Conservation (phyloP, 2,113 vertebrate genomes). For the Pelmatolapia mariae region DNA sequence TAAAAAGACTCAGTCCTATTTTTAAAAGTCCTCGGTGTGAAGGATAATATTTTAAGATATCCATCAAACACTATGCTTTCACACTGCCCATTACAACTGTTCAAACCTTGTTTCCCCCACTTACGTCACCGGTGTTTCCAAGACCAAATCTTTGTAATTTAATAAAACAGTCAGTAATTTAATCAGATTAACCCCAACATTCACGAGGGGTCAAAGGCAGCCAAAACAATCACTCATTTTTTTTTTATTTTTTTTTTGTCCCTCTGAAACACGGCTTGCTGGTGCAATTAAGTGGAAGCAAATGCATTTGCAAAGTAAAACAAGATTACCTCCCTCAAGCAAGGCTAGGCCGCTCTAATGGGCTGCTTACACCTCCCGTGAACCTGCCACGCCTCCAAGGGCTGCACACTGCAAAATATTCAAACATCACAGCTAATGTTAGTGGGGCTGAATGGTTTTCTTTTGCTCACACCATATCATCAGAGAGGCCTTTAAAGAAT, state of each 20-base stretch:
- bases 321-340: constrained; percentile 41
- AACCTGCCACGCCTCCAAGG: constrained; percentile 21
- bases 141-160: constrained; percentile 10
- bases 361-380: constrained; percentile 15
- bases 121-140: background rate
- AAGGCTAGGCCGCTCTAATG: background rate
- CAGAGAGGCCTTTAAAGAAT: background rate
- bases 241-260: background rate
- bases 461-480: background rate
- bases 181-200: constrained; percentile 30
- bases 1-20: background rate
- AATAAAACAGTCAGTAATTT: constrained; percentile 35
- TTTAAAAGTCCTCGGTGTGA: background rate
- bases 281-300: constrained; percentile 32
- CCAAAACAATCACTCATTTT: constrained; percentile 34
- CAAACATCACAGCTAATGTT: background rate
- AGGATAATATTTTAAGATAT: background rate
- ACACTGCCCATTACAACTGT: background rate
- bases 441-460: background rate
- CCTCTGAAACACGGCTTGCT: constrained; percentile 15
- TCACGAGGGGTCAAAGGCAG: constrained; percentile 21
- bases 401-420: constrained; percentile 2
- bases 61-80: background rate
- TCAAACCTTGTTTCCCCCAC: background rate
- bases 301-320: constrained; percentile 56